Percentiles rank a stretch among this genome's conserved stretches.
phyloP scores from a whole-genome alignment of 2,797 vertebrate genomes.

The Parotocinclus haroldoi region DNA sequence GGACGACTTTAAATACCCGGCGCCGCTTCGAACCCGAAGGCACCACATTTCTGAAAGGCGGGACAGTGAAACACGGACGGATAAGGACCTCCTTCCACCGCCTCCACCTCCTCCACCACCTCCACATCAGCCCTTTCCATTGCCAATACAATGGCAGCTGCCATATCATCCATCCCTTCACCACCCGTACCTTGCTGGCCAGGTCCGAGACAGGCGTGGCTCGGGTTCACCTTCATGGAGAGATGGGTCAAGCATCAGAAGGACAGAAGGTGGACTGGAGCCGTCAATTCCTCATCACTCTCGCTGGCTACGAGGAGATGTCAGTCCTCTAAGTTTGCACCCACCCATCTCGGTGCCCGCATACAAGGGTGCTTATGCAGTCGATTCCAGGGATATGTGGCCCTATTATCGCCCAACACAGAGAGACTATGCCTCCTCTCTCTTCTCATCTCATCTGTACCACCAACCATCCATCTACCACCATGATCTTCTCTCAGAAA shows the following conservation, averaged over 20 bases:
- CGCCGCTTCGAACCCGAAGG: slow-evolving; percentile 65
- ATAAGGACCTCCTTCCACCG: slow-evolving; percentile 59
- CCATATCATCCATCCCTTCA: slow-evolving; percentile 63
- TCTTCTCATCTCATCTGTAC: slow-evolving; percentile 65
- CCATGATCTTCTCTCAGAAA: slow-evolving; percentile 61
- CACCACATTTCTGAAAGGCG: slow-evolving; percentile 59
- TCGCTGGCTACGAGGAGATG: slow-evolving; percentile 66
- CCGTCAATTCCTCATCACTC: slow-evolving; percentile 61
- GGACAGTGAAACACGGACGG: slow-evolving; percentile 54
- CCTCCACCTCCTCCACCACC: slow-evolving; percentile 56
- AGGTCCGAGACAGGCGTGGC: slow-evolving; percentile 63
- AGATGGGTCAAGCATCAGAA: slow-evolving; percentile 55
- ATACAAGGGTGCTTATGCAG: slow-evolving; percentile 66
- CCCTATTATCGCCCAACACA: slow-evolving; percentile 59
- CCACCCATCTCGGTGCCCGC: slow-evolving; percentile 59
- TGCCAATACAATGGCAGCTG: slow-evolving; percentile 68
- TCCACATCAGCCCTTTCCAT: slow-evolving; percentile 56
- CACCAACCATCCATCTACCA: slow-evolving; percentile 61
- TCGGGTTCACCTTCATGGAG: slow-evolving; percentile 68
- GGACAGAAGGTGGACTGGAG: slow-evolving; percentile 47
- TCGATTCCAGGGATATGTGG: slow-evolving; percentile 71
- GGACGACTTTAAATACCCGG: slow-evolving; percentile 76
- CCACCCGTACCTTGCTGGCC: slow-evolving; percentile 61
- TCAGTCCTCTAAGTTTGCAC: slow-evolving; percentile 58
- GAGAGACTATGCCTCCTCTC: slow-evolving; percentile 63